These are phyloP conservation scores for Aplocera efformata DNA, from an alignment of 2,888 invertebrate species.

Conservation along the genomic window DNA sequence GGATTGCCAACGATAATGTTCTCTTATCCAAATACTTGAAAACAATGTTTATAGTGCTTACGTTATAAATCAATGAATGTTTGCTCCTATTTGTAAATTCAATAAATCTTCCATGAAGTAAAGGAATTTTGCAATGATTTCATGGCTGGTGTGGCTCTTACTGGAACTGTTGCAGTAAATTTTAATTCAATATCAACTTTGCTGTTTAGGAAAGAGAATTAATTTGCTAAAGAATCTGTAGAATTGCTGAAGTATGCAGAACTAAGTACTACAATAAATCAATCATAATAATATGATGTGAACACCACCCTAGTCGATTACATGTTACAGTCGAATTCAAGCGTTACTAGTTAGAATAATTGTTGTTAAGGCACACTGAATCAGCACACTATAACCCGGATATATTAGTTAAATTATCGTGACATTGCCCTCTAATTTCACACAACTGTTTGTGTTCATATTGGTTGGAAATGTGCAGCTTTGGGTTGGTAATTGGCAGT, in stretches of 20 bases:
- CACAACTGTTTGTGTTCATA: conserved; percentile 43
- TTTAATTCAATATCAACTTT: too few relatives aligned
- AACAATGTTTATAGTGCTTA: conserved; percentile 36
- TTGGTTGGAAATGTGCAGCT: conserved; percentile 48
- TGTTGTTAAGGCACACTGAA: conserved; percentile 21
- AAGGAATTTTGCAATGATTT: neutral
- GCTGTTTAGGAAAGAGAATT: too few relatives aligned
- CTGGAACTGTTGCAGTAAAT: too few relatives aligned
- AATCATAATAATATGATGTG: too few relatives aligned
- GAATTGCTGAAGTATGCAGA: too few relatives aligned
- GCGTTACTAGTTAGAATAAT: conserved; percentile 20
- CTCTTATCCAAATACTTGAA: conserved; percentile 29
- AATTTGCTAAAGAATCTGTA: too few relatives aligned
- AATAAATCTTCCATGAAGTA: conserved; percentile 23
- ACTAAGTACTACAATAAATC: too few relatives aligned
- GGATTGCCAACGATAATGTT: conserved; percentile 5
- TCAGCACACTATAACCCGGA: conserved; percentile 33
- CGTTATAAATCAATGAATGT: conserved; percentile 37
- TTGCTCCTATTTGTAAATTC: conserved; percentile 29
- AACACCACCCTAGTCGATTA: too few relatives aligned
- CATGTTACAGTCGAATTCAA: conserved; percentile 2
- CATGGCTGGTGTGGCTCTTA: neutral
- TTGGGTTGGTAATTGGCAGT: conserved; percentile 52
- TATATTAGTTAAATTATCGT: conserved; percentile 41
- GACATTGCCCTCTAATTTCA: conserved; percentile 45